Percentiles rank a stretch among this genome's conserved stretches.
phyloP scores from a whole-genome alignment of 2,797 vertebrate species.

The Rallus crepitans region DNA sequence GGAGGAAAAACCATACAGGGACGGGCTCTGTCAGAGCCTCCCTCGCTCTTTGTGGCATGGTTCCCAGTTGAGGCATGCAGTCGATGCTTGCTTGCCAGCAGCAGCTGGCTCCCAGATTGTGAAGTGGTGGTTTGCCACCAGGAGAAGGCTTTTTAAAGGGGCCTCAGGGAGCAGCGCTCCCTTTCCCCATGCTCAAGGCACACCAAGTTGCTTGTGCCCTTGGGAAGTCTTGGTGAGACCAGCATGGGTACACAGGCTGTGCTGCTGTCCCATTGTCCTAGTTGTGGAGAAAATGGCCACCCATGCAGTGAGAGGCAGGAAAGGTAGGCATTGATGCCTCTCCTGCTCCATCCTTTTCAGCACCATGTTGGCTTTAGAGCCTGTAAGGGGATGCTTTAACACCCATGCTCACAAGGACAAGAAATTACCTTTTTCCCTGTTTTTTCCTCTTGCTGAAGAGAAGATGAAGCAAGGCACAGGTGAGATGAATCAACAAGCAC shows the following conservation, averaged over 20 bases:
- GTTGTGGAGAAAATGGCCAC: fast-evolving
- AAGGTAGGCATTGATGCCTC: background rate
- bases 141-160: background rate
- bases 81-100: background rate
- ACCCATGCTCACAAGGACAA: background rate
- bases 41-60: fast-evolving
- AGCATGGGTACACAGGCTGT: fast-evolving
- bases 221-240: background rate
- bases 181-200: background rate
- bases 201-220: background rate
- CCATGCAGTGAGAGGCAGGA: background rate
- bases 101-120: background rate
- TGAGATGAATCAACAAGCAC: background rate
- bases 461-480: fast-evolving
- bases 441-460: background rate
- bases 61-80: background rate
- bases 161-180: background rate
- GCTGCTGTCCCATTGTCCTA: background rate
- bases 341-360: background rate
- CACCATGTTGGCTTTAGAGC: background rate
- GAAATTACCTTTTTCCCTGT: background rate
- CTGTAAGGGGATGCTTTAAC: background rate
- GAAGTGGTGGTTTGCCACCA: background rate
- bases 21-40: background rate
- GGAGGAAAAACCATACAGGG: background rate